Base-by-base conservation (phyloP, 1,140 invertebrate genomes). In the Notospermus geniculatus region DNA sequence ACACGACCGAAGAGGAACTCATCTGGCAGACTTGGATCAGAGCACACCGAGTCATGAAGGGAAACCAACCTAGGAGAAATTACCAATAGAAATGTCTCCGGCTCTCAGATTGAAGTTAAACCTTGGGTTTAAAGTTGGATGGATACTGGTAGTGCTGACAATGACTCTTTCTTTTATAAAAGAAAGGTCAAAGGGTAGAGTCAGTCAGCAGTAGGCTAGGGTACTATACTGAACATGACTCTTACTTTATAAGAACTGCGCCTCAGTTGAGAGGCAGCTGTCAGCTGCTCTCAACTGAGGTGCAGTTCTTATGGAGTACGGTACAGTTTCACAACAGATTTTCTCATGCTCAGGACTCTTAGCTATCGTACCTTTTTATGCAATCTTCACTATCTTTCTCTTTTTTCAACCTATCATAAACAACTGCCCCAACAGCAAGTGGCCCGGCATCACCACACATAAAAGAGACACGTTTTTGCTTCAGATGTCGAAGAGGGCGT, bases 1-100 rank as follows among this genome's bases (percentile, higher is more conserved):
- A 84, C 85, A 74, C 90, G 84, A 22, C 93, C 92, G 85, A 91
- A 93, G 7, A 95, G 79, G 30, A 93, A 73, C 82, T 95, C 92
- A 85, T 94, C 90, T 1, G 90, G 87, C 32, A 89, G 73, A 59
- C 83, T 80, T 41, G 53, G 19, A 46, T 74, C 68, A 54, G 64
- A 54, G 1, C 62, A 70, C 2, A 77, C 70, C 54, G 60, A 59
- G 15, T 60, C 54, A 27, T 72, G 63, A 27, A 80, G 30, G 11
- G 62, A 62, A 25, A 64, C 64, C 25, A 81, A 57, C 50, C 80
- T 81, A 41, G 7, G 67, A 62, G n/a, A n/a, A n/a, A n/a, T n/a
- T n/a, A n/a, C n/a, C n/a, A n/a, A n/a, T n/a, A n/a, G n/a, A n/a
- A n/a, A n/a, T n/a, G n/a, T n/a, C n/a, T n/a, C n/a, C n/a, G n/a